Evolutionary conservation across 2,888 invertebrate genomes (phyloP), one percentile per base, ranked within the genome.

Genomic region (Leptinotarsa peninsularis): DNA sequence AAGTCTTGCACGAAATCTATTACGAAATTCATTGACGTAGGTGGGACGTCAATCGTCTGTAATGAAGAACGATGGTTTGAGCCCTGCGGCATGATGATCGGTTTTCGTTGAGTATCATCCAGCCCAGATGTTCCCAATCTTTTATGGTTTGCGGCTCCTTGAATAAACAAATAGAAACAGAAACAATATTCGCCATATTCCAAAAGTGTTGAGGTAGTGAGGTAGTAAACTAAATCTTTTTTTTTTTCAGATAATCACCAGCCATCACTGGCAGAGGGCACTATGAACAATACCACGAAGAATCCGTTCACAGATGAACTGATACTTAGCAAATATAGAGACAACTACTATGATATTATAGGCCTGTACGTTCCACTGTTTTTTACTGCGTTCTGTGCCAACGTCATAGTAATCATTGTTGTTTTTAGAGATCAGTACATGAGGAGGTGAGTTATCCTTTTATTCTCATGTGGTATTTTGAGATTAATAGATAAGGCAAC

Each of bases 371-470:
- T 92, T 73, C 92, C 92, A 0, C 89, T 93, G 4, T 92, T 93
- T 76, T 81, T 93, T 18, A 82, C 92, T 67, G 93, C 93, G 0
- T 86, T 93, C 23, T 87, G 91, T 10, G 91, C 93, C 4, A 93
- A 94, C 82, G 88, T 91, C n/a, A 87, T 93, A 14, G 91, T 93
- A 2, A 93, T 94, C 72, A 88, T 92, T 4, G 92, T 93, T 0
- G 92, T 93, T 70, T 90, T 93, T 76, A 93, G 92, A 83, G 93
- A 92, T 83, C 91, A 92, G 79, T 93, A 92, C 81, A 92, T 93
- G 83, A 90, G 93, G 83, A 93, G 91, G 94, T 93, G 88, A 90
- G 91, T 85, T 73, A 13, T 21, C 49, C 7, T 33, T 33, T 33
- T 7, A 33, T 33, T 33, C 7, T 7, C 1, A 33, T 33, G 1